phyloP scores from a whole-genome alignment of 2,888 invertebrate species.

The Drosophila mimetica region DNA sequence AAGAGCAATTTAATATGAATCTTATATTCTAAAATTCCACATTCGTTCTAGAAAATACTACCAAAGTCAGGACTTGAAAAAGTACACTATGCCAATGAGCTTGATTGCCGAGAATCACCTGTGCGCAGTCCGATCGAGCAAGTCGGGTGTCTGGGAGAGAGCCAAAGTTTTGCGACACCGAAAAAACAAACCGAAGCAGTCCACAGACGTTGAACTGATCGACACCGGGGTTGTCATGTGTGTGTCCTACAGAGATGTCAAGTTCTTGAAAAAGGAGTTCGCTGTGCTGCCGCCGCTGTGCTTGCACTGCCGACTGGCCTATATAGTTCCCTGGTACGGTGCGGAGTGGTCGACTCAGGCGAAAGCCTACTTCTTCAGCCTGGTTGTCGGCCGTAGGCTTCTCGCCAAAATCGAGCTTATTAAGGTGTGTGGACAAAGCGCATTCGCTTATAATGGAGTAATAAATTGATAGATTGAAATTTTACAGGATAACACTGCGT shows the following conservation, averaged over 20 bases:
- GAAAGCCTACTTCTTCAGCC: not conserved
- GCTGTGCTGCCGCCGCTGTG: not conserved
- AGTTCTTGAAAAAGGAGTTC: not conserved
- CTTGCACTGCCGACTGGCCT: not conserved
- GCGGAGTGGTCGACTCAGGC: not conserved
- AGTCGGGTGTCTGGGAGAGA: not conserved
- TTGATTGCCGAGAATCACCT: not conserved
- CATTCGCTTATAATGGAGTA: not conserved
- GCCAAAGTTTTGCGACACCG: not conserved
- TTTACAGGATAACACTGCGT: not conserved
- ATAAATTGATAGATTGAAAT: not conserved
- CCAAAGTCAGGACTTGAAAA: not conserved
- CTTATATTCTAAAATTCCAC: too few relatives aligned
- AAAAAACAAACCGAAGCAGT: not conserved
- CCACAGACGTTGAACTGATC: not conserved
- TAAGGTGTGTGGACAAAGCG: not conserved
- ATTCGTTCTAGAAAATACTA: not conserved
- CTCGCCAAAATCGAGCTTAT: not conserved
- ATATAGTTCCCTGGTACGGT: not conserved
- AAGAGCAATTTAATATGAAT: too few relatives aligned
- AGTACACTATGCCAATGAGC: not conserved
- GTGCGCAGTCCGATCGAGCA: not conserved
- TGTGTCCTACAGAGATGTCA: not conserved
- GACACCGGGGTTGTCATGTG: not conserved
- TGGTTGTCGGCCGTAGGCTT: not conserved